A percentile compares a stretch with the other conserved stretches of the same genome.
phyloP scores from a whole-genome alignment of 2,113 vertebrate genomes.

The Tylochromis polylepis region DNA sequence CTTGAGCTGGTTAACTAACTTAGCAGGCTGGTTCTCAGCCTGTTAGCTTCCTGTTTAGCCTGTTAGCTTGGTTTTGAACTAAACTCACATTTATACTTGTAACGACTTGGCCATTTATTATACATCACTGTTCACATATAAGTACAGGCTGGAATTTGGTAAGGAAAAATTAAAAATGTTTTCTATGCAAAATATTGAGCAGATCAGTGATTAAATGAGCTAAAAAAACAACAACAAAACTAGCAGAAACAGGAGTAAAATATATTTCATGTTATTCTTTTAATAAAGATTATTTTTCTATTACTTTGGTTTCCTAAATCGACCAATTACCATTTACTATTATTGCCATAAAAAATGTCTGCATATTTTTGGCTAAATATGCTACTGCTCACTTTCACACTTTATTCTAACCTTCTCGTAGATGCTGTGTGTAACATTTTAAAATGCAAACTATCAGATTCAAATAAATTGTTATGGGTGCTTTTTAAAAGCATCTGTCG shows the following conservation, averaged over 20 bases:
- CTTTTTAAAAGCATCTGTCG: background rate
- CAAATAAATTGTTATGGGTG: background rate
- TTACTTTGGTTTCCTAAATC: background rate
- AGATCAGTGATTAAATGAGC: background rate
- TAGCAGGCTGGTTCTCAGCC: background rate
- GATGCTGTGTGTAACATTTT: background rate
- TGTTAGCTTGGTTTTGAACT: background rate
- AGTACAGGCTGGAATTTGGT: background rate
- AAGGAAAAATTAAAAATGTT: background rate
- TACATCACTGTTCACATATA: background rate
- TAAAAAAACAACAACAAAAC: background rate
- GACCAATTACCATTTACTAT: background rate
- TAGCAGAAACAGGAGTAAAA: background rate
- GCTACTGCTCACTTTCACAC: background rate
- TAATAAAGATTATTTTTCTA: background rate
- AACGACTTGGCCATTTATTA: background rate
- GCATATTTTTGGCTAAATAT: background rate
- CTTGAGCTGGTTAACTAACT: background rate
- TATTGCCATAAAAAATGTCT: background rate
- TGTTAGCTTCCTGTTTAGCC: background rate
- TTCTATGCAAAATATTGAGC: background rate
- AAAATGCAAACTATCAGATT: background rate
- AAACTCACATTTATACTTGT: background rate
- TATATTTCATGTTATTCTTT: background rate
- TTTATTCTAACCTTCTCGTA: background rate